phyloP scores from a whole-genome alignment of 2,888 invertebrate genomes.

The Hypselothyrea guttata region DNA sequence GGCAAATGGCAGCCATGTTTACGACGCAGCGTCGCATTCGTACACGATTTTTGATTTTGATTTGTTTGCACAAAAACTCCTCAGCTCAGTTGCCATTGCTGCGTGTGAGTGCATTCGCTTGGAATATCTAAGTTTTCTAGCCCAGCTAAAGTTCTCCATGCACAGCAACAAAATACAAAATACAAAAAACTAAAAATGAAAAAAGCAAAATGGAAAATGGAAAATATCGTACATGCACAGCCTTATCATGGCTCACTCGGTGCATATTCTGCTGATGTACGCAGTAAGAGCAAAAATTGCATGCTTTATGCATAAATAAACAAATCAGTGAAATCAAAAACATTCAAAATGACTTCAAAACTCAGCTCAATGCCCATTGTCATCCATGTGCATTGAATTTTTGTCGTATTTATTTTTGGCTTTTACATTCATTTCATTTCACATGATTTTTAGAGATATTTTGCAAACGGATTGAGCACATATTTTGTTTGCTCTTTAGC shows the following conservation, averaged over 20 bases:
- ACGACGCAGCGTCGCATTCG: slow-evolving; percentile 66
- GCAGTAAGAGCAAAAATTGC: slow-evolving; percentile 70
- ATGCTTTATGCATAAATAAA: slow-evolving; percentile 76
- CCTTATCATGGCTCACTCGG: slow-evolving; percentile 17
- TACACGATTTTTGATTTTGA: slow-evolving; percentile 74
- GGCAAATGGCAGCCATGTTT: slow-evolving; percentile 56
- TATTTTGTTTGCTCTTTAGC: slow-evolving; percentile 17
- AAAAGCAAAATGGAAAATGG: too few species aligned
- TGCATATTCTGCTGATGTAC: slow-evolving; percentile 63
- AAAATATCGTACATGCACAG: neutral
- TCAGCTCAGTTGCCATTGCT: slow-evolving; percentile 44
- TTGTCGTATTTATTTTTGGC: slow-evolving; percentile 46
- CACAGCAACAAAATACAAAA: slow-evolving; percentile 5
- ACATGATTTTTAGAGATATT: slow-evolving; percentile 23
- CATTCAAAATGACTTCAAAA: slow-evolving; percentile 73
- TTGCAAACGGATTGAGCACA: slow-evolving; percentile 23
- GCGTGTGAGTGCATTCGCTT: slow-evolving; percentile 67
- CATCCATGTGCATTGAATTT: slow-evolving; percentile 27
- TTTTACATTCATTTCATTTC: slow-evolving; percentile 23
- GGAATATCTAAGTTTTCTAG: slow-evolving; percentile 74
- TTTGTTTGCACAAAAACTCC: slow-evolving; percentile 67
- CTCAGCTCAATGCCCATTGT: slow-evolving; percentile 68
- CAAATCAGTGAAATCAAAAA: slow-evolving; percentile 78
- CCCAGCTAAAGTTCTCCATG: slow-evolving; percentile 44
- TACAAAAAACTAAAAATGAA: neutral